These are phyloP conservation scores for Xyrauchen texanus DNA, from an alignment of 2,113 vertebrate species.

Conservation along the genomic window DNA sequence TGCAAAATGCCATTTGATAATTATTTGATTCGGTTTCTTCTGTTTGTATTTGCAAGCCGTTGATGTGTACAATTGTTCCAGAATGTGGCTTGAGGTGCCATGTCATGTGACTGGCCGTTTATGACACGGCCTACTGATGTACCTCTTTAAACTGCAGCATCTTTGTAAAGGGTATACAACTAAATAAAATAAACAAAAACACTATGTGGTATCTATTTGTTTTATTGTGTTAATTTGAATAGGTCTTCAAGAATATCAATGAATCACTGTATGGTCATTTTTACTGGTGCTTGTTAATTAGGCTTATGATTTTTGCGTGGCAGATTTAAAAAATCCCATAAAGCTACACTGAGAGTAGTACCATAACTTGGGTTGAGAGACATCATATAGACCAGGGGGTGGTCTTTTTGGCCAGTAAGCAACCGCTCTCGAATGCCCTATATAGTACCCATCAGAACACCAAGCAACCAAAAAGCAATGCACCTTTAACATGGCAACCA, in stretches of 20 bases:
- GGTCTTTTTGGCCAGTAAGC: background rate
- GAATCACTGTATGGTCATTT: no score
- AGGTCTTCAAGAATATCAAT: no score
- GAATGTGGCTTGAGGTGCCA: slow-evolving; percentile 49
- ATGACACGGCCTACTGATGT: slow-evolving; percentile 39
- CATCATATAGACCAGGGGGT: background rate
- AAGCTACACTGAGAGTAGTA: no score
- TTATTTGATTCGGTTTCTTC: slow-evolving; percentile 24
- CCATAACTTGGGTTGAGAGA: no score
- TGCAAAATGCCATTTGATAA: slow-evolving; percentile 20
- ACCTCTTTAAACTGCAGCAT: slow-evolving; percentile 36
- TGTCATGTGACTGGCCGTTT: slow-evolving; percentile 48
- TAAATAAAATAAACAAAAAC: slow-evolving; percentile 10
- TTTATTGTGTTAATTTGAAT: background rate
- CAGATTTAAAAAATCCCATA: no score
- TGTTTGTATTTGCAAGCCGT: slow-evolving; percentile 36
- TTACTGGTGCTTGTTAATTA: no score
- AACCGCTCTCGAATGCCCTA: background rate
- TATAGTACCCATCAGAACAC: background rate
- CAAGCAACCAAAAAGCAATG: background rate
- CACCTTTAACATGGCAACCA: background rate
- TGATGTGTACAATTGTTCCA: slow-evolving; percentile 26
- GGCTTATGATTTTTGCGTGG: no score
- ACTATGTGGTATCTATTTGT: background rate
- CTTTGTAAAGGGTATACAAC: slow-evolving; percentile 39